A percentile compares a stretch with the other conserved stretches of the same genome.
Evolutionary conservation across 2,888 invertebrate species (phyloP).

Genomic region (Drosophila nigritarsus): DNA sequence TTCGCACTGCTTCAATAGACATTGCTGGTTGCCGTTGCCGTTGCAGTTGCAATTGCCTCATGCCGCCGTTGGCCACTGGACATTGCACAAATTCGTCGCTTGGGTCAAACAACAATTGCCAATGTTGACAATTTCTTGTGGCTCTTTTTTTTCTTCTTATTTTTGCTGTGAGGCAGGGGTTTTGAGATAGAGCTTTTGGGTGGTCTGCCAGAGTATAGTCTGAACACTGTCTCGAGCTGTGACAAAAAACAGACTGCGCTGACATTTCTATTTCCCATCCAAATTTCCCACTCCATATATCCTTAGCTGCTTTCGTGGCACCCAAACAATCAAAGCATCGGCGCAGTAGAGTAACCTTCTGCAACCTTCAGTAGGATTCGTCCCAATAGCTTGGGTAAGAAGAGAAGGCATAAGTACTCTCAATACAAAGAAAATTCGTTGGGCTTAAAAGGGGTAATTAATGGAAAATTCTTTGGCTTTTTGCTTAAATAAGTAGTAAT

Average conservation of each 20-base stretch:
- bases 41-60: conserved; percentile 42
- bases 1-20: conserved; percentile 35
- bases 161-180: not conserved
- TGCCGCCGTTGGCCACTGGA: conserved; percentile 71
- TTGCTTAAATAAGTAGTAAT: not conserved
- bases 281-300: not conserved
- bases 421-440: not conserved
- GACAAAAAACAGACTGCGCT: conserved; percentile 1
- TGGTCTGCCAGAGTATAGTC: conserved; percentile 21
- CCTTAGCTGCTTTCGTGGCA: too few relatives aligned
- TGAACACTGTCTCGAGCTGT: not conserved
- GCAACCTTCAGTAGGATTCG: not conserved
- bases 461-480: not conserved
- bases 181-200: conserved; percentile 24
- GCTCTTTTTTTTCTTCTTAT: conserved; percentile 1
- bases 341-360: not conserved
- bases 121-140: conserved; percentile 66
- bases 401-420: not conserved
- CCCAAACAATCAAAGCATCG: not conserved
- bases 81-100: conserved; percentile 67
- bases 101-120: conserved; percentile 47
- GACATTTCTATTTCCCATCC: not conserved
- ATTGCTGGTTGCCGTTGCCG: conserved; percentile 21
- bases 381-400: not conserved
- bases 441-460: not conserved